phyloP scores from a whole-genome alignment of 2,888 invertebrate species.

The Augochlorella aurata region DNA sequence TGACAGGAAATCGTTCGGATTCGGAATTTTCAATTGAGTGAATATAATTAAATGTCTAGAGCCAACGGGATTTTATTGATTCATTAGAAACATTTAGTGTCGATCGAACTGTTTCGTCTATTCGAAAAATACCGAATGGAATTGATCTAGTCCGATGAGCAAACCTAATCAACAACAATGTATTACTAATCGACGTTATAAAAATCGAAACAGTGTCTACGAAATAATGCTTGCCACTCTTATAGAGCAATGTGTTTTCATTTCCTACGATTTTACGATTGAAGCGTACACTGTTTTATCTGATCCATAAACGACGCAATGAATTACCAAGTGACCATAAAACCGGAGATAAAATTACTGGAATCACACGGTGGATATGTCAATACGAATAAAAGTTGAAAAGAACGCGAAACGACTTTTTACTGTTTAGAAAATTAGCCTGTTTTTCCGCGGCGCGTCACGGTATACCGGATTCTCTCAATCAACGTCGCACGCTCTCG shows the following conservation, averaged over 20 bases:
- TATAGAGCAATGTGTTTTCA: not conserved
- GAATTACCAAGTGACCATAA: not conserved
- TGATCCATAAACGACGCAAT: not conserved
- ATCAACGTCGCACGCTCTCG: slow-evolving; percentile 13
- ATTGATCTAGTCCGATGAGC: too few species aligned
- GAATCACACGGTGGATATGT: not conserved
- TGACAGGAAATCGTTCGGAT: too few species aligned
- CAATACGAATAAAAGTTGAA: not conserved
- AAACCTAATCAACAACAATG: too few species aligned
- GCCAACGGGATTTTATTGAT: too few species aligned
- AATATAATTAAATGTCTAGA: too few species aligned
- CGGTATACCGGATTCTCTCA: not conserved
- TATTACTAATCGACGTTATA: too few species aligned
- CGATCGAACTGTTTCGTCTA: too few species aligned
- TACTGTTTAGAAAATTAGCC: not conserved
- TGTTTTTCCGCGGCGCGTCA: not conserved
- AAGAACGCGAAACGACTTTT: not conserved
- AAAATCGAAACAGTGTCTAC: too few species aligned
- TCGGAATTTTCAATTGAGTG: too few species aligned
- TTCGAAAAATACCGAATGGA: too few species aligned
- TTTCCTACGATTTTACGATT: not conserved
- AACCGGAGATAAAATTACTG: not conserved
- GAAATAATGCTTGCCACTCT: too few species aligned
- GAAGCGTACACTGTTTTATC: not conserved
- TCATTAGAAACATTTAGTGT: too few species aligned